These are phyloP conservation scores for Argyresthia albistria DNA, from an alignment of 2,888 invertebrate species.

Conservation along the genomic window DNA sequence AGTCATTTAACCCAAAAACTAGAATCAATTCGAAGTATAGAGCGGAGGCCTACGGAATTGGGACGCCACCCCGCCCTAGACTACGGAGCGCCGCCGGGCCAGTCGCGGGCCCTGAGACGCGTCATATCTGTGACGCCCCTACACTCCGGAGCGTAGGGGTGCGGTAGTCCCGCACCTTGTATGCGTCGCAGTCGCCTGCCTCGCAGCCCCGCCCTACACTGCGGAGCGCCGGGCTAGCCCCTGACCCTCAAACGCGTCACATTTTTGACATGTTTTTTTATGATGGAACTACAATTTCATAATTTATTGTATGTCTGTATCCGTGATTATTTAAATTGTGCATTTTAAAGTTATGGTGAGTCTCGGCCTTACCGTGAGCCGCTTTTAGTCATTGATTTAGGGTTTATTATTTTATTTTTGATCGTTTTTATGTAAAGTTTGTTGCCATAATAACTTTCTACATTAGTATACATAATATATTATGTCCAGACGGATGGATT, in stretches of 20 bases:
- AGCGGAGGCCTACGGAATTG: not conserved
- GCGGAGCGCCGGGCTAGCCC: too few relatives aligned
- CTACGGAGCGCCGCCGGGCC: not conserved
- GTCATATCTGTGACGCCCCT: slow-evolving; percentile 49
- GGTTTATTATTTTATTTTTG: slow-evolving; percentile 22
- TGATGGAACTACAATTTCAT: slow-evolving; percentile 63
- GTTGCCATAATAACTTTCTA: slow-evolving; percentile 73
- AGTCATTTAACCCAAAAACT: slow-evolving; percentile 70
- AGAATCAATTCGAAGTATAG: slow-evolving; percentile 34
- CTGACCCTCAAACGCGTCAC: slow-evolving; percentile 36
- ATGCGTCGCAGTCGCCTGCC: too few relatives aligned
- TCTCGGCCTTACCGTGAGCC: slow-evolving; percentile 56
- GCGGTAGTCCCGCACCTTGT: too few relatives aligned
- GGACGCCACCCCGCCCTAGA: not conserved
- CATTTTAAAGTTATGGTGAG: slow-evolving; percentile 65
- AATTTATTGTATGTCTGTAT: slow-evolving; percentile 71
- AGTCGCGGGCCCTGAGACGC: slow-evolving; percentile 24
- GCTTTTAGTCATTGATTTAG: slow-evolving; percentile 73
- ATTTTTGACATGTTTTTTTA: slow-evolving; percentile 70
- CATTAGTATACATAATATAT: slow-evolving; percentile 66
- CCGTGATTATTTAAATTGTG: slow-evolving; percentile 69
- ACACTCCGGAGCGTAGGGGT: too few relatives aligned
- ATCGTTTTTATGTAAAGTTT: slow-evolving; percentile 57
- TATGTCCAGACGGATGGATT: slow-evolving; percentile 64
- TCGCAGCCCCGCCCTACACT: not conserved